Conservation (phyloP, 1,140 invertebrate species). For the Drosophila serrata region DNA sequence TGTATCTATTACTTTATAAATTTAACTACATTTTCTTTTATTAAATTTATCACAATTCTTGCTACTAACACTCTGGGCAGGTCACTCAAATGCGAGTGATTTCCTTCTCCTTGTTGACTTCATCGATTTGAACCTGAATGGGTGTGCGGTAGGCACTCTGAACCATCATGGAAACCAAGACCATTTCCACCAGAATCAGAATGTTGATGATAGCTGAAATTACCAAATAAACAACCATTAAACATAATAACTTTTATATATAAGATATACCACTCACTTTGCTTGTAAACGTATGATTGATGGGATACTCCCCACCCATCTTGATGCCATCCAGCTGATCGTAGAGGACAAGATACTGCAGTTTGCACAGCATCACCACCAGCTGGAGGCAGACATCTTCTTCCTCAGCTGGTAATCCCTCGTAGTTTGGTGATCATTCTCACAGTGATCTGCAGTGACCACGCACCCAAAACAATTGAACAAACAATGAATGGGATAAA, state of each 20-base stretch:
- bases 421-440: conserved; percentile 70
- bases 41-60: conserved; percentile 77
- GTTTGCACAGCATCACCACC: conserved; percentile 75
- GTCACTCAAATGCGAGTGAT: conserved; percentile 19
- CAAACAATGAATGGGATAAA: conserved; percentile 78
- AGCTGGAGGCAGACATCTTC: conserved; percentile 81
- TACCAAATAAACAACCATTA: neutral
- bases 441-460: conserved; percentile 80
- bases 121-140: conserved; percentile 67
- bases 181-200: conserved; percentile 79
- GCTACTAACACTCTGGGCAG: conserved; percentile 26
- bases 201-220: conserved; percentile 76
- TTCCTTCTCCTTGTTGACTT: conserved; percentile 46
- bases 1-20: neutral
- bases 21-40: conserved; percentile 57
- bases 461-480: conserved; percentile 70
- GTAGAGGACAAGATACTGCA: conserved; percentile 76
- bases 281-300: conserved; percentile 82
- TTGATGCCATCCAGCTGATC: conserved; percentile 65
- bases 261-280: conserved; percentile 62
- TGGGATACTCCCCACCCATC: conserved; percentile 77
- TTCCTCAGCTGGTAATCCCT: conserved; percentile 72
- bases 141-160: conserved; percentile 78
- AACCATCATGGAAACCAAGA: conserved; percentile 75
- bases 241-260: neutral